phyloP scores from a whole-genome alignment of 2,888 invertebrate genomes.

The Horisme vitalbata region DNA sequence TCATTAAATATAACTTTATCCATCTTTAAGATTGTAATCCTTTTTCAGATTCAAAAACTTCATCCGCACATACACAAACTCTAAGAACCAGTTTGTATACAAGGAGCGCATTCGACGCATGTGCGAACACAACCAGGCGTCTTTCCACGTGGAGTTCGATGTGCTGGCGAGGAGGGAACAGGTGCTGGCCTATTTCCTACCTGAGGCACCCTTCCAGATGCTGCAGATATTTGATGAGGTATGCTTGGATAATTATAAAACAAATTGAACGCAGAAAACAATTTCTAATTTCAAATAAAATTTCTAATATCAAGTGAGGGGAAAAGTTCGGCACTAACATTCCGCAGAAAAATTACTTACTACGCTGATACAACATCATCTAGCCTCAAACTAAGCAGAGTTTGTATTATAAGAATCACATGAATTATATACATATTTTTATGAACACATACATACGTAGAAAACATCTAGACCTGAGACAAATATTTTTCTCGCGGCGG shows the following conservation, averaged over 20 bases:
- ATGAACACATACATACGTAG: too few relatives aligned
- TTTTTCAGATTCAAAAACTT: conserved; percentile 91
- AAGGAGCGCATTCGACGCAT: conserved; percentile 96
- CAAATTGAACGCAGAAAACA: not conserved
- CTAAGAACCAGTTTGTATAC: conserved; percentile 93
- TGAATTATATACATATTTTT: too few relatives aligned
- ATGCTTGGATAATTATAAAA: not conserved
- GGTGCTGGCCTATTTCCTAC: conserved; percentile 97
- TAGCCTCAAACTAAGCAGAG: too few relatives aligned
- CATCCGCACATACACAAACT: conserved; percentile 93
- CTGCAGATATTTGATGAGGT: conserved; percentile 97
- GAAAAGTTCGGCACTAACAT: too few relatives aligned
- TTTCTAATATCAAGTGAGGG: too few relatives aligned
- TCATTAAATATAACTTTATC: too few relatives aligned
- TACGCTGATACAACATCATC: too few relatives aligned
- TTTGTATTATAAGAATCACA: too few relatives aligned
- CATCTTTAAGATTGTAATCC: not conserved
- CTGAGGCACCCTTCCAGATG: conserved; percentile 98
- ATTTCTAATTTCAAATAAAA: too few relatives aligned
- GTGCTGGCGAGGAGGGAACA: conserved; percentile 95
- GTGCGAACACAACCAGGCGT: conserved; percentile 96
- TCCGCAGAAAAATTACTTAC: too few relatives aligned
- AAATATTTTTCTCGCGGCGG: too few relatives aligned
- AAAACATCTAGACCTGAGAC: too few relatives aligned
- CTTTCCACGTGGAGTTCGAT: conserved; percentile 96